phyloP scores from a whole-genome alignment of 2,888 invertebrate genomes.

The Sinelater perroti region DNA sequence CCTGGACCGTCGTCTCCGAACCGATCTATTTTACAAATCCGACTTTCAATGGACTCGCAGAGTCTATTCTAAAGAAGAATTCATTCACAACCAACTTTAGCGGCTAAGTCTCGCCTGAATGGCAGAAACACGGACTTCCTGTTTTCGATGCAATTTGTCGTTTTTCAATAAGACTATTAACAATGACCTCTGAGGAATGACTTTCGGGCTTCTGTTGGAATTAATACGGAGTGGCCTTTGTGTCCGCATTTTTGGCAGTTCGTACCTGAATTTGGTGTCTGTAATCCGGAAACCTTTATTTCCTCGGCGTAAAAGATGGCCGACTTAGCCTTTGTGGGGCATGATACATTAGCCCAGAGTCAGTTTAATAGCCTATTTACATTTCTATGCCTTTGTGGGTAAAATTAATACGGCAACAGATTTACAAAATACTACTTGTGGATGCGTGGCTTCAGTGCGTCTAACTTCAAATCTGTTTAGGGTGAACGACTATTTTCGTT shows the following conservation, averaged over 20 bases:
- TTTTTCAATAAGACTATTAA: constrained; percentile 57
- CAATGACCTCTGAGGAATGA: constrained; percentile 58
- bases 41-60: constrained; percentile 56
- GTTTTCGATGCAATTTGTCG: constrained; percentile 63
- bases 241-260: constrained; percentile 27
- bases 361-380: too few species aligned
- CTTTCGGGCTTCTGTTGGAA: constrained; percentile 60
- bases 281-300: constrained; percentile 28
- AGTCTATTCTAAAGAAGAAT: constrained; percentile 57
- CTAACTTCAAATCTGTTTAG: too few species aligned
- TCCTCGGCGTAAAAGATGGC: constrained; percentile 33
- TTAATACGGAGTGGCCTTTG: constrained; percentile 54
- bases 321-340: too few species aligned
- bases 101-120: constrained; percentile 57
- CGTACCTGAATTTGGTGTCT: constrained; percentile 33
- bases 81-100: constrained; percentile 56
- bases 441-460: too few species aligned
- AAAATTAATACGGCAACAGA: too few species aligned
- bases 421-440: too few species aligned
- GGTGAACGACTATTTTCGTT: too few species aligned
- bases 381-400: too few species aligned
- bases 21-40: constrained; percentile 50
- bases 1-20: constrained; percentile 54
- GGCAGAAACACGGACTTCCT: constrained; percentile 61
- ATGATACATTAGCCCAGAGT: too few species aligned